These are phyloP conservation scores for Cremastobaeus sp. DNA, from an alignment of 2,888 invertebrate genomes.

Conservation along the genomic window DNA sequence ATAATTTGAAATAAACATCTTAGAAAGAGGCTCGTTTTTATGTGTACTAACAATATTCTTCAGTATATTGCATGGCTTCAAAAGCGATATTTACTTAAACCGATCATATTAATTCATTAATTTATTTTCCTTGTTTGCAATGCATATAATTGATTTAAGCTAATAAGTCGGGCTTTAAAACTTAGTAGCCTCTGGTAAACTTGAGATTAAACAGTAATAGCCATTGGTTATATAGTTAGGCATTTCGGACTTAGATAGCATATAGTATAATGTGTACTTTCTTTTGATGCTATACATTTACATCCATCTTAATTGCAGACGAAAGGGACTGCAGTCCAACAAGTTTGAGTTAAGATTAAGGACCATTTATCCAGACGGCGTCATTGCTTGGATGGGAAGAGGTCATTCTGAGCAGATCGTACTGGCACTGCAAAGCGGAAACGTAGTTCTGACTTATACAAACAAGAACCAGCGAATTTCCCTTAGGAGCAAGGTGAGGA, in stretches of 20 bases:
- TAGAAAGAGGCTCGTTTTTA: no score
- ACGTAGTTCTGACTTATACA: constrained; percentile 73
- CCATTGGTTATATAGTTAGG: constrained; percentile 19
- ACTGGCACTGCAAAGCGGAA: constrained; percentile 73
- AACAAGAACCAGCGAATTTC: constrained; percentile 72
- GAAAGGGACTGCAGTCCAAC: constrained; percentile 75
- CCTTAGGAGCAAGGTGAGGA: constrained; percentile 71
- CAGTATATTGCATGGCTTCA: constrained; percentile 1
- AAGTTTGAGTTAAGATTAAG: constrained; percentile 75
- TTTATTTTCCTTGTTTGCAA: constrained; percentile 10
- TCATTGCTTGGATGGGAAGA: constrained; percentile 76
- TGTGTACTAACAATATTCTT: no score
- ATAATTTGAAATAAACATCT: no score
- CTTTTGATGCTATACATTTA: constrained; percentile 39
- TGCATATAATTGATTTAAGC: constrained; percentile 21
- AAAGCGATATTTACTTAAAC: not conserved
- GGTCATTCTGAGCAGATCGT: constrained; percentile 74
- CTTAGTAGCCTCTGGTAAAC: constrained; percentile 21
- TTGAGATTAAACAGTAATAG: constrained; percentile 37
- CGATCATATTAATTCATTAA: constrained; percentile 1
- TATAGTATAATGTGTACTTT: constrained; percentile 13
- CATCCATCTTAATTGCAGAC: constrained; percentile 66
- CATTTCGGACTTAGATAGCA: constrained; percentile 23
- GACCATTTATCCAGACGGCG: constrained; percentile 73
- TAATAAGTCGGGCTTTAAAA: constrained; percentile 28